A percentile compares a stretch with the other conserved stretches of the same genome.
phyloP scores from a whole-genome alignment of 2,888 invertebrate genomes.

The Pristionchus entomophagus region DNA sequence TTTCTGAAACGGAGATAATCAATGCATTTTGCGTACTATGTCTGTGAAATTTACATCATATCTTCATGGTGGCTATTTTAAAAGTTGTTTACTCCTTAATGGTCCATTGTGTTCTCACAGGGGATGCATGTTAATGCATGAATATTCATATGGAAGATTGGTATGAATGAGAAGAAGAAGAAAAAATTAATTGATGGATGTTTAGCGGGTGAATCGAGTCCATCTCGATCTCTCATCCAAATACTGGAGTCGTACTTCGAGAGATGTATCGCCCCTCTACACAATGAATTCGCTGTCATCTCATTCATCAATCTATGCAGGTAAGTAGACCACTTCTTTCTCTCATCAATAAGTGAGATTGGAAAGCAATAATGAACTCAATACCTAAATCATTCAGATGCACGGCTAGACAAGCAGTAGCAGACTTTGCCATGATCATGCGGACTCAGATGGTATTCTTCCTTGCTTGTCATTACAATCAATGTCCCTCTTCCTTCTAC shows the following conservation, averaged over 20 bases:
- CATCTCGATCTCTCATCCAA: conserved; percentile 48
- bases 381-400: conserved; percentile 50
- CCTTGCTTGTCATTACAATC: too few relatives aligned
- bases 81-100: too few relatives aligned
- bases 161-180: not conserved
- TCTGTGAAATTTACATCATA: too few relatives aligned
- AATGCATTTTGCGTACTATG: too few relatives aligned
- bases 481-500: not conserved
- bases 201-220: conserved; percentile 41
- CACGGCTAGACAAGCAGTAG: conserved; percentile 55
- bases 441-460: conserved; percentile 62
- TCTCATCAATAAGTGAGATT: too few relatives aligned
- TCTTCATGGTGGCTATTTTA: too few relatives aligned
- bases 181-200: not conserved
- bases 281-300: conserved; percentile 58
- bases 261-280: conserved; percentile 48
- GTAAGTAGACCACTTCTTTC: conserved; percentile 29
- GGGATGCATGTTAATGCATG: too few relatives aligned
- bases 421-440: conserved; percentile 64
- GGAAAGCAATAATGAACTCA: too few relatives aligned
- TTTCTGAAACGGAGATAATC: too few relatives aligned
- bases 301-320: conserved; percentile 58
- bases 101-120: too few relatives aligned
- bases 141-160: not conserved
- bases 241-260: conserved; percentile 57